Percentiles rank a stretch among this genome's conserved stretches.
Conservation (phyloP, 1,140 invertebrate species). For the Drosophila pectinifera region DNA sequence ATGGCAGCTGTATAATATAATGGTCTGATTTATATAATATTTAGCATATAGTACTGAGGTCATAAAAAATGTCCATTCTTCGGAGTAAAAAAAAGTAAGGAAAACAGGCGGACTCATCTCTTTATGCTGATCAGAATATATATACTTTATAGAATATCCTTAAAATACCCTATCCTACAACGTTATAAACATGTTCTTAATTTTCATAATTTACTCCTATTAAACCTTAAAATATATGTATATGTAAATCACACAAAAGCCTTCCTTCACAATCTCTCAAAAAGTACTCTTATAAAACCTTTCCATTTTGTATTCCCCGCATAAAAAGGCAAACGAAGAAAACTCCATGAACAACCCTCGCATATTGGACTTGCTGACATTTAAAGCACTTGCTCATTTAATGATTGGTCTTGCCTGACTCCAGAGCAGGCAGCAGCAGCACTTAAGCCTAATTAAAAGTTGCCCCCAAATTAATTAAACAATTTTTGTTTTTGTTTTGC, state of each 20-base stretch:
- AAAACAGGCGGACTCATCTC: no score
- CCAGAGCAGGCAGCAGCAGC: slow-evolving; percentile 34
- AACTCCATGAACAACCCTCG: slow-evolving; percentile 25
- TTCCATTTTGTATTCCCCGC: not conserved
- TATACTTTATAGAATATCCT: no score
- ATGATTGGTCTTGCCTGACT: slow-evolving; percentile 54
- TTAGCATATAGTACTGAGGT: no score
- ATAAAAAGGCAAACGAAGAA: not conserved
- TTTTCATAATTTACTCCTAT: no score
- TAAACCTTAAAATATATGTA: no score
- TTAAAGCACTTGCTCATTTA: slow-evolving; percentile 68
- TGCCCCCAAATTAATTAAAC: slow-evolving; percentile 76
- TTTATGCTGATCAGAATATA: no score
- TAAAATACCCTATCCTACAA: no score
- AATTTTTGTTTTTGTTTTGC: slow-evolving; percentile 45
- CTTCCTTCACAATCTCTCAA: not conserved
- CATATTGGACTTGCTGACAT: slow-evolving; percentile 34
- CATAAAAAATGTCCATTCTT: no score
- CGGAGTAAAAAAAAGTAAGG: no score
- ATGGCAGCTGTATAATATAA: not conserved
- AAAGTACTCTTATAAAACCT: not conserved
- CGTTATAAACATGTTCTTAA: no score
- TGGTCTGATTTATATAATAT: no score
- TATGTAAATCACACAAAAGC: no score
- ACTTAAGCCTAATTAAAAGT: slow-evolving; percentile 80